phyloP scores from a whole-genome alignment of 2,797 vertebrate species.

The Spea hammondii region DNA sequence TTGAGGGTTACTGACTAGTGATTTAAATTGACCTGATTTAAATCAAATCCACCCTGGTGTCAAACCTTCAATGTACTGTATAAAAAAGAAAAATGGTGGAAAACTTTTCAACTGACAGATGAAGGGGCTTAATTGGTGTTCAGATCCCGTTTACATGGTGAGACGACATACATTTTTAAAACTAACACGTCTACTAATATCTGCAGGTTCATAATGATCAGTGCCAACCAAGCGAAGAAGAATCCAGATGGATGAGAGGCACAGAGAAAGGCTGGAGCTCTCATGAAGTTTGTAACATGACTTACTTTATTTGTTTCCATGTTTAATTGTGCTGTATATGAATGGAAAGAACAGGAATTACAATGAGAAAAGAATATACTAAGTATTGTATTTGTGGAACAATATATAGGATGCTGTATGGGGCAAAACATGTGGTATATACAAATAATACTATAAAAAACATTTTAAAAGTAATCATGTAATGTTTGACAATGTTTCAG shows the following conservation, averaged over 20 bases:
- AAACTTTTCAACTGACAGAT: too few relatives aligned
- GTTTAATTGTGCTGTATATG: too few relatives aligned
- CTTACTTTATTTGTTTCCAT: neutral
- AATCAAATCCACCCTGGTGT: neutral
- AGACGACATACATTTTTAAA: neutral
- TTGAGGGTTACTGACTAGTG: neutral
- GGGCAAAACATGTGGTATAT: neutral
- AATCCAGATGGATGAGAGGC: conserved; percentile 81
- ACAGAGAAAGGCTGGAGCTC: conserved; percentile 82
- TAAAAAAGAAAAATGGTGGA: too few relatives aligned
- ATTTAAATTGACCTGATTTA: neutral
- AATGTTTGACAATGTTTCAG: too few relatives aligned
- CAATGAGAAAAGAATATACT: too few relatives aligned
- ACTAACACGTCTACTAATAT: neutral
- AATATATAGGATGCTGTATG: too few relatives aligned
- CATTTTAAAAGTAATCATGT: neutral
- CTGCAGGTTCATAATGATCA: conserved; percentile 92
- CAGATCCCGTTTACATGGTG: too few relatives aligned
- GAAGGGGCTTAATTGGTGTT: too few relatives aligned
- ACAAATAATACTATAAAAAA: neutral
- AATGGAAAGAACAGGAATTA: too few relatives aligned
- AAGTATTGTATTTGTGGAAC: too few relatives aligned
- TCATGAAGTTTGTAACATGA: conserved; percentile 71
- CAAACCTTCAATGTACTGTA: neutral
- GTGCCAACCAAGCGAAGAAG: conserved; percentile 84